Conservation (phyloP, 2,113 vertebrate genomes). For the Pangasianodon gigas region DNA sequence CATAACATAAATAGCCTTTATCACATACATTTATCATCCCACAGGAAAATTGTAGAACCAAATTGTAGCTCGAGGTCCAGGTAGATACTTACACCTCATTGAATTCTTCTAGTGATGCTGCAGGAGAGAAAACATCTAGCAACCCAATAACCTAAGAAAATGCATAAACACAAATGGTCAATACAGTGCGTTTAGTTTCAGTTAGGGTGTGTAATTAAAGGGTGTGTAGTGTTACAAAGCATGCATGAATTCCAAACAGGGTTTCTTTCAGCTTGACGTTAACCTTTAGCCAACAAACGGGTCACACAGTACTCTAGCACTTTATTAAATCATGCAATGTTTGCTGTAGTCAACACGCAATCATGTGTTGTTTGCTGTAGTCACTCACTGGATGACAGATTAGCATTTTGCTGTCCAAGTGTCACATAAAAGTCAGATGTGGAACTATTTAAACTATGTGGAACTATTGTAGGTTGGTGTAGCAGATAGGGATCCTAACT, state of each 20-base stretch:
- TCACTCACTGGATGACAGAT: neutral
- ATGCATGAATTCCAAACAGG: neutral
- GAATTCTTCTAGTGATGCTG: conserved; percentile 86
- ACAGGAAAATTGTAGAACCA: neutral
- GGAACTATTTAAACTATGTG: neutral
- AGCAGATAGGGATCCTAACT: neutral
- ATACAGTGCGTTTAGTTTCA: neutral
- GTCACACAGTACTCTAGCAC: neutral
- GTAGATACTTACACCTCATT: conserved; percentile 86
- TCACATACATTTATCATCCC: neutral
- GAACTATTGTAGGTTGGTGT: neutral
- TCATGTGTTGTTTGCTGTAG: neutral
- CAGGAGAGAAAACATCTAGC: conserved; percentile 94
- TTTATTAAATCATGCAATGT: neutral
- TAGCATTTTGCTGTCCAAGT: neutral
- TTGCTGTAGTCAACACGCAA: neutral
- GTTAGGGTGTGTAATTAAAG: neutral
- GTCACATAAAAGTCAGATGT: neutral
- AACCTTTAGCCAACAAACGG: neutral
- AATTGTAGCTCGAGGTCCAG: neutral
- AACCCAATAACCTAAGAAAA: conserved; percentile 79
- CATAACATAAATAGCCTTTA: neutral
- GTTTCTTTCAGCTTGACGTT: neutral
- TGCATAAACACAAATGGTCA: neutral
- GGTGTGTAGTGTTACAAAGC: neutral